phyloP scores from a whole-genome alignment of 2,113 vertebrate genomes.

The Trogon surrucura region DNA sequence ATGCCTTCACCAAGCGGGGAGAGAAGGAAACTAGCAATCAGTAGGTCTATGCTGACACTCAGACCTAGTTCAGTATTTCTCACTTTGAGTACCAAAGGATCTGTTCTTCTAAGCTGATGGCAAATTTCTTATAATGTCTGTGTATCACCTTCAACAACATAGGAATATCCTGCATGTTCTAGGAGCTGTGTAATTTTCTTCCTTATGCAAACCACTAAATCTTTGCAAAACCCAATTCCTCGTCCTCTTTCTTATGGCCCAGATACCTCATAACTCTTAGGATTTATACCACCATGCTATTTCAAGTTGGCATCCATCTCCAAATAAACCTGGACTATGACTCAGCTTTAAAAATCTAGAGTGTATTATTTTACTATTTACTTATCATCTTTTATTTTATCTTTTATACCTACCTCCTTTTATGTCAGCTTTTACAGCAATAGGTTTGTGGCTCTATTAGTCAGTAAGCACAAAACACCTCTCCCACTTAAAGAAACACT shows the following conservation, averaged over 20 bases:
- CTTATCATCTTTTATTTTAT: neutral
- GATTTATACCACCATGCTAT: neutral
- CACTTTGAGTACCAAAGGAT: neutral
- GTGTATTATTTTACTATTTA: neutral
- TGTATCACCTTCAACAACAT: neutral
- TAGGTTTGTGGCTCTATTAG: neutral
- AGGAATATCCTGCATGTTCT: neutral
- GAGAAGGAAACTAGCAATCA: neutral
- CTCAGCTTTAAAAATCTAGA: neutral
- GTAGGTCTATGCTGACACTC: neutral
- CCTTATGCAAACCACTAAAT: neutral
- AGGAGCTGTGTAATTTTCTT: neutral
- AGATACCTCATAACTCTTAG: neutral
- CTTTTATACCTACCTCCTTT: neutral
- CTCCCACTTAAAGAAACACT: fast-evolving
- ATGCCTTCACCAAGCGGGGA: neutral
- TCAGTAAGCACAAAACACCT: neutral
- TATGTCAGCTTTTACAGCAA: neutral
- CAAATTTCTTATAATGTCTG: neutral
- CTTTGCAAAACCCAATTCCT: neutral
- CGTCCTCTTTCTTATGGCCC: neutral
- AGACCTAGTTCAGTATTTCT: neutral
- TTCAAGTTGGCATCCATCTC: neutral
- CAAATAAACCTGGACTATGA: neutral
- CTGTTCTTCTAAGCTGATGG: neutral